phyloP scores from a whole-genome alignment of 2,113 vertebrate species.

The Nothobranchius kuhntae region DNA sequence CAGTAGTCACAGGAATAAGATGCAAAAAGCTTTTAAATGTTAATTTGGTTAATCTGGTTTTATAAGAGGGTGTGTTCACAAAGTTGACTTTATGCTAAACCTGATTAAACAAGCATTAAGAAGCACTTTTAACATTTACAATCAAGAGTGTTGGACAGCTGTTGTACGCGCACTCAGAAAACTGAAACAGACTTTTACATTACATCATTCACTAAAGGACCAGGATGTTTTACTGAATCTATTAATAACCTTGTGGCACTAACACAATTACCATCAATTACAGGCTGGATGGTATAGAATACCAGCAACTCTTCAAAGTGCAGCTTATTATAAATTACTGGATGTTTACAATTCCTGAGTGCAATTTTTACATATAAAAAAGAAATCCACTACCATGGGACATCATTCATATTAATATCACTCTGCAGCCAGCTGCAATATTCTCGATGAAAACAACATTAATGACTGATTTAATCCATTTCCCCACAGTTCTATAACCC shows the following conservation, averaged over 20 bases:
- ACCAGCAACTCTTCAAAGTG: slow-evolving; percentile 26
- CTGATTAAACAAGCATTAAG: slow-evolving; percentile 17
- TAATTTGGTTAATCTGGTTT: background rate
- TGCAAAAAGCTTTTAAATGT: too few species aligned
- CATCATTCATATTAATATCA: slow-evolving; percentile 11
- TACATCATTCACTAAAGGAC: slow-evolving; percentile 55
- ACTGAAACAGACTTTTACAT: slow-evolving; percentile 33
- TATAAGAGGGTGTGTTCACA: background rate
- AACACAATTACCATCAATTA: slow-evolving; percentile 74
- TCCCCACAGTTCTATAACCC: background rate
- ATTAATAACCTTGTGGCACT: slow-evolving; percentile 71
- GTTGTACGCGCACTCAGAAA: slow-evolving; percentile 23
- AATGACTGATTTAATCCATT: background rate
- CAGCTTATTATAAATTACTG: slow-evolving; percentile 21
- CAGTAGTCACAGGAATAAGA: background rate
- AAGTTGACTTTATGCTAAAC: background rate
- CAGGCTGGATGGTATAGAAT: slow-evolving; percentile 34
- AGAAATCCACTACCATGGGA: slow-evolving; percentile 17
- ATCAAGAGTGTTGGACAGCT: slow-evolving; percentile 14
- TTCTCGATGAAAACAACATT: background rate
- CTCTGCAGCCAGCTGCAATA: background rate
- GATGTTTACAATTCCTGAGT: slow-evolving; percentile 25
- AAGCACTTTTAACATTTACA: slow-evolving; percentile 40
- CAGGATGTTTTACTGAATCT: slow-evolving; percentile 58
- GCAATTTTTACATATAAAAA: slow-evolving; percentile 13